Conservation (phyloP, 2,888 invertebrate genomes). For the Leptopilina myrica region DNA sequence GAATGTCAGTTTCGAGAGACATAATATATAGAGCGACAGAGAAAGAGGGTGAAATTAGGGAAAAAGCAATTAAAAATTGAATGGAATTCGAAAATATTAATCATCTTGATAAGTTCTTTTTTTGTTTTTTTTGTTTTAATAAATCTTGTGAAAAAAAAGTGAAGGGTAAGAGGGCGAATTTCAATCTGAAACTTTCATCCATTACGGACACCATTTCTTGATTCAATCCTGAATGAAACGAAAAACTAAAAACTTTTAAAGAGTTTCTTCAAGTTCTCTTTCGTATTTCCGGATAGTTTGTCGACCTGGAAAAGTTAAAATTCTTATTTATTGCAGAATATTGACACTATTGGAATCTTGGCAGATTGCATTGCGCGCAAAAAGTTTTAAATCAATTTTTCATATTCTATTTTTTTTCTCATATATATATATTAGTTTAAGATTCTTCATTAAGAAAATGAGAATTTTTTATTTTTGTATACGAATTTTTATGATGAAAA, state of each 20-base stretch:
- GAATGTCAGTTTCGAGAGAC: too few species aligned
- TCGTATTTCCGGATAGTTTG: conserved; percentile 36
- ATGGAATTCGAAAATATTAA: conserved; percentile 1
- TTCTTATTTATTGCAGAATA: conserved; percentile 36
- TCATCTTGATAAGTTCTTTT: not conserved
- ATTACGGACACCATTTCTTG: conserved; percentile 24
- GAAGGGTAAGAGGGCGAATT: not conserved
- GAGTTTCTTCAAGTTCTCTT: conserved; percentile 23
- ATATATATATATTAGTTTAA: too few species aligned
- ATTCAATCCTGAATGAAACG: conserved; percentile 24
- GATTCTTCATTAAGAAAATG: not conserved
- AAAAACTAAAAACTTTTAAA: conserved; percentile 31
- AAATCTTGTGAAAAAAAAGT: not conserved
- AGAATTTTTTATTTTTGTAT: not conserved
- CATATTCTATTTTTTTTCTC: not conserved
- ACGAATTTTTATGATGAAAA: too few species aligned
- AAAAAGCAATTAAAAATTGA: not conserved
- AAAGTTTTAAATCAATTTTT: conserved; percentile 8
- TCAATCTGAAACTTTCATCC: conserved; percentile 34
- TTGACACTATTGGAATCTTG: conserved; percentile 20
- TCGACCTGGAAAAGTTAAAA: conserved; percentile 35
- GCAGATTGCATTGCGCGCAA: not conserved
- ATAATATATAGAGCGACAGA: too few species aligned
- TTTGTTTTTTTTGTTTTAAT: not conserved
- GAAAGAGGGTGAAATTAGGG: too few species aligned